phyloP scores from a whole-genome alignment of 2,888 invertebrate genomes.

The Conchocele bisecta region DNA sequence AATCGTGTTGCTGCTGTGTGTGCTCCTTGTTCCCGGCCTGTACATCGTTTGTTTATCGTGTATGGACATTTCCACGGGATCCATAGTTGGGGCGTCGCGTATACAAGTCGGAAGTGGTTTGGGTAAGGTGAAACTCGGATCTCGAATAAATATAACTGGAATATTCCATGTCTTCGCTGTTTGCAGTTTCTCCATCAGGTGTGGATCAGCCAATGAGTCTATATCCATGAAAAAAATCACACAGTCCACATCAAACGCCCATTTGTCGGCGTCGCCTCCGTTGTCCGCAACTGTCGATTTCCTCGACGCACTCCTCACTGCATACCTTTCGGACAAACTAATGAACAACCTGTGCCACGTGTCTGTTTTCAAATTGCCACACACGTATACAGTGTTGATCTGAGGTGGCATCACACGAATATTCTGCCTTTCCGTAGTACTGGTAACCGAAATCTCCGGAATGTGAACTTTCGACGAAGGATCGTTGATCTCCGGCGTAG shows the following conservation, averaged over 20 bases:
- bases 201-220: conserved; percentile 12
- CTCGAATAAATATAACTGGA: conserved; percentile 44
- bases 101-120: conserved; percentile 48
- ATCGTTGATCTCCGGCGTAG: too few species aligned
- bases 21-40: too few species aligned
- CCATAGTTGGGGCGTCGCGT: too few species aligned
- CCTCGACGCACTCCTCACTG: too few species aligned
- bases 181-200: conserved; percentile 32
- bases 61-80: too few species aligned
- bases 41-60: too few species aligned
- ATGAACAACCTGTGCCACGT: conserved; percentile 5
- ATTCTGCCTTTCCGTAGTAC: not conserved
- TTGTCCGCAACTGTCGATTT: too few species aligned
- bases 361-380: conserved; percentile 3
- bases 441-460: conserved; percentile 3
- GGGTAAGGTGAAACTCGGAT: conserved; percentile 37
- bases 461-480: too few species aligned
- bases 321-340: conserved; percentile 1
- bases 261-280: not conserved
- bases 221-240: conserved; percentile 33
- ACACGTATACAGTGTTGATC: not conserved
- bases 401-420: not conserved
- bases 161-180: conserved; percentile 30
- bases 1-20: too few species aligned
- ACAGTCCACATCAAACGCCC: conserved; percentile 1